phyloP scores from a whole-genome alignment of 2,797 vertebrate species.

The Gymnoscopelus microlampas region DNA sequence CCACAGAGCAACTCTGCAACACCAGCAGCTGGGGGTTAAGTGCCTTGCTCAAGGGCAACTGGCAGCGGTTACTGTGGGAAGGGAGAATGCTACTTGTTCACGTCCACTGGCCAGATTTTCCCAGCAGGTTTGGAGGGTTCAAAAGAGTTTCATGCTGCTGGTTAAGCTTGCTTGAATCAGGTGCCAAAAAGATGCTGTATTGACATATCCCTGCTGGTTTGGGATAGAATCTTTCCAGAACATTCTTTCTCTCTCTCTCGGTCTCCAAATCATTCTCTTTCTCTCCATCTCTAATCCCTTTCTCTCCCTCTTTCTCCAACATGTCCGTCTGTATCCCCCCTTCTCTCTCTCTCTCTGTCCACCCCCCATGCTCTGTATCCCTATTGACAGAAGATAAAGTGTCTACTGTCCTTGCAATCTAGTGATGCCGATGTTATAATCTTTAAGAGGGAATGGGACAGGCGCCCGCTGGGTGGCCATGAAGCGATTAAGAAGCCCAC shows the following conservation, averaged over 20 bases:
- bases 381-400: constrained; percentile 3
- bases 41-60: constrained; percentile 56
- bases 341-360: neutral
- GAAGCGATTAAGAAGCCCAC: constrained; percentile 11
- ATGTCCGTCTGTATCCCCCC: neutral
- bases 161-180: constrained; percentile 7
- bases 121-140: constrained; percentile 17
- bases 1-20: constrained; percentile 18
- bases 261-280: neutral
- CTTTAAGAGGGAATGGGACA: constrained; percentile 30
- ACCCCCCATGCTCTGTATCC: neutral
- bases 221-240: constrained; percentile 36
- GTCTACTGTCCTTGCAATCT: constrained; percentile 19
- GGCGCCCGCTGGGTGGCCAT: constrained; percentile 20
- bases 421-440: constrained; percentile 31
- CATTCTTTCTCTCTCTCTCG: neutral
- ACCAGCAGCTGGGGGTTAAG: constrained; percentile 11
- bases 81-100: constrained; percentile 8
- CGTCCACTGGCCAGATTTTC: constrained; percentile 12
- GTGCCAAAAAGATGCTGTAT: constrained; percentile 26
- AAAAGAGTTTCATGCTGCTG: neutral
- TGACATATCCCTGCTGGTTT: constrained; percentile 11
- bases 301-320: neutral
- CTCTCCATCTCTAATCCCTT: neutral
- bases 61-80: constrained; percentile 1